Evolutionary conservation across 1,140 invertebrate species (phyloP).

Genomic region (Cydia pomonella): DNA sequence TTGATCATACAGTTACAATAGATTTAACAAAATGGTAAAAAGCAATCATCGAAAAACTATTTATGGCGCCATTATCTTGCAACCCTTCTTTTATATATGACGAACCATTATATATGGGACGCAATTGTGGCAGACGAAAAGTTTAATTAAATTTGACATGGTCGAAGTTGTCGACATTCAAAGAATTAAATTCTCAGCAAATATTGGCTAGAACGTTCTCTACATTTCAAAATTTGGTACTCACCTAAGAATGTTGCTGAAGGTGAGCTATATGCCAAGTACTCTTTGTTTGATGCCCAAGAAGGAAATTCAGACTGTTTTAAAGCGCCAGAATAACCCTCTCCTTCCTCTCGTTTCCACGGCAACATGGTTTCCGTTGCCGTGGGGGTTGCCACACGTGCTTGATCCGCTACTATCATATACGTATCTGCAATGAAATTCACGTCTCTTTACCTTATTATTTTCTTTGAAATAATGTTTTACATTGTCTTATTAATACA

Average conservation of each 20-base stretch:
- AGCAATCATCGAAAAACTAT: too few relatives aligned
- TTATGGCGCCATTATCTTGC: too few relatives aligned
- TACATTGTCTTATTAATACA: neutral
- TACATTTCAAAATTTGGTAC: neutral
- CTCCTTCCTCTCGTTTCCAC: slow-evolving; percentile 91
- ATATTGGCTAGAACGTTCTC: neutral
- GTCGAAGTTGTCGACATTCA: too few relatives aligned
- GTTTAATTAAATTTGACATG: too few relatives aligned
- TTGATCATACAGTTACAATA: neutral
- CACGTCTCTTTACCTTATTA: neutral
- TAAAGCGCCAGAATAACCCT: slow-evolving; percentile 83
- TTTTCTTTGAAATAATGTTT: neutral
- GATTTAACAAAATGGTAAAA: too few relatives aligned
- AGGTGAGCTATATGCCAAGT: slow-evolving; percentile 94
- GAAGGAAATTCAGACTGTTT: slow-evolving; percentile 94
- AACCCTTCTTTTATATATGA: too few relatives aligned
- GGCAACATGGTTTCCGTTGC: slow-evolving; percentile 92
- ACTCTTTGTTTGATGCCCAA: slow-evolving; percentile 96
- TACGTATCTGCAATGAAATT: slow-evolving; percentile 59
- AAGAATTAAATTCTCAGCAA: too few relatives aligned
- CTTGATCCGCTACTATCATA: slow-evolving; percentile 80
- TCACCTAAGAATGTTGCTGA: slow-evolving; percentile 94
- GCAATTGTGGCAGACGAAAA: too few relatives aligned
- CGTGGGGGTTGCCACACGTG: slow-evolving; percentile 90
- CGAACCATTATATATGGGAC: too few relatives aligned